Conservation (phyloP, 2,888 invertebrate species). For the Caenorhabditis drosophilae region DNA sequence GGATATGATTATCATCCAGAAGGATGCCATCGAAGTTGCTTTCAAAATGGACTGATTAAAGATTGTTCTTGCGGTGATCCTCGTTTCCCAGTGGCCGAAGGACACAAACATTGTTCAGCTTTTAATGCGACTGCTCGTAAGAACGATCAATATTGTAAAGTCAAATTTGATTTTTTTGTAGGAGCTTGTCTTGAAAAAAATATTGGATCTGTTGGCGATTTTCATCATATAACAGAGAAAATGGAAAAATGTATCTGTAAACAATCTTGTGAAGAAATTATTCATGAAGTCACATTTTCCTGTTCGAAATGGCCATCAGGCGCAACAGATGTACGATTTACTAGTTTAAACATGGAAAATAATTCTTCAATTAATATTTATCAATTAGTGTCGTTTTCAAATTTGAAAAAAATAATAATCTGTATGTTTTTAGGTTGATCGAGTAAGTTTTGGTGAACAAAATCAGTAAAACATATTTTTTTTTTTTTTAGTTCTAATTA, state of each 20-base stretch:
- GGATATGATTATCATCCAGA: constrained; percentile 57
- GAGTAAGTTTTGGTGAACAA: too few relatives aligned
- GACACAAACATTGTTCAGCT: constrained; percentile 46
- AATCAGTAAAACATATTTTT: not conserved
- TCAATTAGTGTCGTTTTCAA: not conserved
- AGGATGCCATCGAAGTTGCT: constrained; percentile 57
- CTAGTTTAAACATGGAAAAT: too few relatives aligned
- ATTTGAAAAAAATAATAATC: constrained; percentile 14
- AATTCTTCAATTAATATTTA: not conserved
- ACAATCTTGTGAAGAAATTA: constrained; percentile 48
- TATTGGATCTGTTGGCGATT: constrained; percentile 52
- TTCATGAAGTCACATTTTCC: constrained; percentile 54
- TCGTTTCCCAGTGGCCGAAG: constrained; percentile 49
- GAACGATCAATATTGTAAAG: constrained; percentile 3
- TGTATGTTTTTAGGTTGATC: constrained; percentile 30
- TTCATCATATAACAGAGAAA: constrained; percentile 54
- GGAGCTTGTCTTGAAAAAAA: constrained; percentile 50
- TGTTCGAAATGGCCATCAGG: constrained; percentile 59
- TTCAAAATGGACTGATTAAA: constrained; percentile 50
- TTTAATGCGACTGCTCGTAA: constrained; percentile 56
- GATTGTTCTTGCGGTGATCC: constrained; percentile 58
- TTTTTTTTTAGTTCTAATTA: not conserved
- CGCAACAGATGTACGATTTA: constrained; percentile 50
- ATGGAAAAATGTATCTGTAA: constrained; percentile 54
- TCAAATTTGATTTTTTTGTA: constrained; percentile 2